Evolutionary conservation across 2,113 vertebrate species (phyloP), one percentile per base, ranked within the genome.

Genomic region (Chitala chitala): DNA sequence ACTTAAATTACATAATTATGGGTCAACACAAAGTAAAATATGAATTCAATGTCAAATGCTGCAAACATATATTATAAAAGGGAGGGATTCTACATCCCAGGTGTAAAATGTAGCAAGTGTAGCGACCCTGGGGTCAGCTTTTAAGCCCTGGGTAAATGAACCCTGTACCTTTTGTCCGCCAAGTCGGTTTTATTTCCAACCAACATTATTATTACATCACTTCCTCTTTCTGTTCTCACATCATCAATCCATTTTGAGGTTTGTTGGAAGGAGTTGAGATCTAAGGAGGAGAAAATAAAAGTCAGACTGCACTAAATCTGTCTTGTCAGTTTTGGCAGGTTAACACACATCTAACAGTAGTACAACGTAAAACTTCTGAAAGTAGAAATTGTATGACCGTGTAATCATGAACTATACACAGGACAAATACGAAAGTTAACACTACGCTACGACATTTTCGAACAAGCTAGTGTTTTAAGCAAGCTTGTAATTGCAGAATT

Each of bases 181-280:
- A 94, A 88, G 82, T 97, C 93, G 12, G 89, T 95, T 88, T 94
- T 95, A 88, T 95, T 95, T 55, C 92, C 92, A 82, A 96, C 91
- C 79, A 94, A 88, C 92, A 94, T 94, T 81, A 94, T 95, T 82
- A 94, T 93, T 83, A 94, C 91, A 50, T 94, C 91, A 61, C 94
- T 92, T 85, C 91, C 92, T 85, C 92, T 89, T 89, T 95, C 92
- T 86, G 92, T 93, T 84, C 90, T 84, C 58, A 94, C 91, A 2
- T 94, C 92, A 75, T 96, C 92, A 40, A 94, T 93, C 92, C 93
- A 95, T 84, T 94, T 96, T 86, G 87, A 93, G 33, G 92, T 95
- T 84, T 94, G 93, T 84, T 95, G 91, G 82, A 96, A 98, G 69
- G 93, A 95, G 85, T 91, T 95, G 54, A 95, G 88, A 85, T 95